These are phyloP conservation scores for Triplophysa dalaica DNA, from an alignment of 2,113 vertebrate species.

Conservation along the genomic window DNA sequence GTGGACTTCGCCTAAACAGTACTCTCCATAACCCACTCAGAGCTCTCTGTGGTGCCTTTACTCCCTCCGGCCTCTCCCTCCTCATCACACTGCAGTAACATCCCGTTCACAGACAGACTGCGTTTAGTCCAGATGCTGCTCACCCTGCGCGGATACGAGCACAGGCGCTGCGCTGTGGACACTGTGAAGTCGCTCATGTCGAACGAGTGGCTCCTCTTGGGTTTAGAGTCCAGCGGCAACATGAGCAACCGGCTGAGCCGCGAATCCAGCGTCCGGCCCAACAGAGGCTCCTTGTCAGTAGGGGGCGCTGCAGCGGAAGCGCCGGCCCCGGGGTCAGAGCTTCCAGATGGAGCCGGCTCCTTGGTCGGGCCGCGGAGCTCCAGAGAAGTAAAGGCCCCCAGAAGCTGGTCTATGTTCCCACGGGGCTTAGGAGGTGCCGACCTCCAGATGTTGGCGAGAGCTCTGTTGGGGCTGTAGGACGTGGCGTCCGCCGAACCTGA, in stretches of 20 bases:
- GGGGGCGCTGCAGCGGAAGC: slow-evolving; percentile 56
- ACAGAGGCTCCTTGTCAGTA: slow-evolving; percentile 92
- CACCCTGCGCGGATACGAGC: slow-evolving; percentile 85
- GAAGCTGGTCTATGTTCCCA: slow-evolving; percentile 87
- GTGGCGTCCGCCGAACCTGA: slow-evolving; percentile 79
- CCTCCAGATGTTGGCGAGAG: slow-evolving; percentile 85
- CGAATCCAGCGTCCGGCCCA: slow-evolving; percentile 83
- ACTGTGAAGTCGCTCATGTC: slow-evolving; percentile 89
- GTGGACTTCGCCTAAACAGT: slow-evolving; percentile 76
- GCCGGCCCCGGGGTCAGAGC: slow-evolving; percentile 45
- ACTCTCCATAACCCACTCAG: slow-evolving; percentile 99
- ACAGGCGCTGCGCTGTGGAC: slow-evolving; percentile 69
- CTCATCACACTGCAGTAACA: slow-evolving; percentile 91
- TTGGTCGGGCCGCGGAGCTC: slow-evolving; percentile 86
- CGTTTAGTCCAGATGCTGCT: slow-evolving; percentile 98
- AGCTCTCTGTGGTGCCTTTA: slow-evolving; percentile 84
- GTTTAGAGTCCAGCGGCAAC: slow-evolving; percentile 87
- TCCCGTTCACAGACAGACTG: slow-evolving; percentile 94
- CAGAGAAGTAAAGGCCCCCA: slow-evolving; percentile 92
- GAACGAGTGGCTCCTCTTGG: slow-evolving; percentile 95
- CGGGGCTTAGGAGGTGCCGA: slow-evolving; percentile 77
- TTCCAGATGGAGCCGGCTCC: slow-evolving; percentile 71
- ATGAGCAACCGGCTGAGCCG: slow-evolving; percentile 84
- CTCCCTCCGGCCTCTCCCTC: slow-evolving; percentile 79
- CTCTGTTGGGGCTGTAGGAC: slow-evolving; percentile 80